Evolutionary conservation across 2,888 invertebrate species (phyloP), one percentile per base, ranked within the genome.

Genomic region (Mimumesa dahlbomi): DNA sequence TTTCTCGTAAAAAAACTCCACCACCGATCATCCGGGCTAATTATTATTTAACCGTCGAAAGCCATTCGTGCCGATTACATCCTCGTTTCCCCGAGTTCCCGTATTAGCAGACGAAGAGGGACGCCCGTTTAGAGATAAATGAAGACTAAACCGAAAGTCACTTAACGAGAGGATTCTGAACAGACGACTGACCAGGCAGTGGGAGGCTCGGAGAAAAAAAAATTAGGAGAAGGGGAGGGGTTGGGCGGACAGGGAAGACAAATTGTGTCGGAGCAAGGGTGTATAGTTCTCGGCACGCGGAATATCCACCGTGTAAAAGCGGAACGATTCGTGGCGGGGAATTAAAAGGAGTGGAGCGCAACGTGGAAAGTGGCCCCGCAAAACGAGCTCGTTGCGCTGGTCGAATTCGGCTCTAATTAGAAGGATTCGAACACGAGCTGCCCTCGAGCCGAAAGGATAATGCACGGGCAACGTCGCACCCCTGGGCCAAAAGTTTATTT

Each of bases 321-420:
- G 34, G 16, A 53, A 54, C 42, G 36, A 69, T 42, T 54, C 45
- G 59, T 16, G 34, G 50, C 36, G 21, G 73, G n/a, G 58, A 73
- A 73, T 73, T 73, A 73, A 75, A 74, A 75, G 74, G 75, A 70
- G 65, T 56, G 50, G 61, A 56, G 43, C 43, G 42, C 59, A 56
- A 34, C 46, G 34, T 13, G 65, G 59, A 52, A 46, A 73, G 58
- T 54, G 59, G 53, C 18, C 42, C 43, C 40, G 29, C 66, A 57
- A 67, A 73, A 65, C 73, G 54, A 59, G 46, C 64, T 59, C 58
- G 70, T 69, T 62, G 50, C 48, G 46, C 40, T 36, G 31, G 48
- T 34, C 59, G 46, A 73, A 58, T 66, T 53, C 53, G 40, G 22
- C 67, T 58, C 66, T 73, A 73, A 73, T 73, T 73, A 73, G 66